Evolutionary conservation across 2,888 invertebrate species (phyloP), one percentile per base, ranked within the genome.

Genomic region (Fissipunctia ypsillon): DNA sequence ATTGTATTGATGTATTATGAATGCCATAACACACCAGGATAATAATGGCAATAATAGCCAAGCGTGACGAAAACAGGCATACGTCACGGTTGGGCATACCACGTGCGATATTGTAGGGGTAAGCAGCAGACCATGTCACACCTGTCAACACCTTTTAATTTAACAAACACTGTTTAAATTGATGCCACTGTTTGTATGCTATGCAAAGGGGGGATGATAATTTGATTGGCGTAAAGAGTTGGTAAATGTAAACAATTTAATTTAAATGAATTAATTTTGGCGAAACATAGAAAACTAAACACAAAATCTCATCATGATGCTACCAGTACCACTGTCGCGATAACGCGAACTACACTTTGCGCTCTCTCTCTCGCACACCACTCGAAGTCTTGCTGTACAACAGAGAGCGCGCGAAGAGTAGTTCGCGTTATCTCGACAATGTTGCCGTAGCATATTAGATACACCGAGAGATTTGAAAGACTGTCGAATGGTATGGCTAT

Each of bases 81-180:
- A 84, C 71, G 83, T 87, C 88, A 88, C 87, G 91, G 82, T 86
- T 64, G 72, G 80, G 73, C 81, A 86, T 89, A 89, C 89, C 92
- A 91, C 89, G 92, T 90, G 91, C 67, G 0, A 61, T 87, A 84
- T 65, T 54, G 69, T 59, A 22, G 76, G 88, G 90, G 89, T 87
- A 78, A 41, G 72, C 74, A 87, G 0, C 68, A 78, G 86, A 89
- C 84, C 90, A 83, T 87, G 65, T 64, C 73, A 69, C 78, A 77
- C 80, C 73, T 81, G 78, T 80, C 65, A 56, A 79, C 69, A 64
- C 57, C 22, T 60, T 41, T 70, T 52, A 60, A 59, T 76, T 38
- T 41, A 64, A 80, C 52, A 80, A 73, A 60, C 35, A 52, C 9
- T 45, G 28, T 14, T 25, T 22, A 59, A 63, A 64, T 63, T 63